These are phyloP conservation scores for Chlorops oryzae DNA, from an alignment of 1,140 invertebrate species.

Conservation along the genomic window DNA sequence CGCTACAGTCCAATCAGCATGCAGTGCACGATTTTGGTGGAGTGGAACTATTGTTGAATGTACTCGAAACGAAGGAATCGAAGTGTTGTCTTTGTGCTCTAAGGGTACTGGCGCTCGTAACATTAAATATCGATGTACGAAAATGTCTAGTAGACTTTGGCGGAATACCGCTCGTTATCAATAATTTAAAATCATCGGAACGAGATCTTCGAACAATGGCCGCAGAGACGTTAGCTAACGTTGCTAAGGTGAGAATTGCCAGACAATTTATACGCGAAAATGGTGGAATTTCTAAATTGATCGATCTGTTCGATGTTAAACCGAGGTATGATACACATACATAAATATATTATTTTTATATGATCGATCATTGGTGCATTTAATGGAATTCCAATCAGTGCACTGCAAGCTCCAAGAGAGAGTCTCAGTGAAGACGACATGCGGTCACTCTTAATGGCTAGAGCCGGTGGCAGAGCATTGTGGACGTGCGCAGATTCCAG, in stretches of 20 bases:
- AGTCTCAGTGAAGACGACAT: conserved; percentile 56
- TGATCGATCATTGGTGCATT: too few species aligned
- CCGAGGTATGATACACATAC: too few species aligned
- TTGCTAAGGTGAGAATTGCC: conserved; percentile 74
- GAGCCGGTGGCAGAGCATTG: conserved; percentile 72
- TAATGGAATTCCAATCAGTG: not conserved
- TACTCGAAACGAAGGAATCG: conserved; percentile 76
- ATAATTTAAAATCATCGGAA: conserved; percentile 65
- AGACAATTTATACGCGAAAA: conserved; percentile 72
- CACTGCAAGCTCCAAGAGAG: conserved; percentile 50
- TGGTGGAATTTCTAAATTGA: conserved; percentile 69
- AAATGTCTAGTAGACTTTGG: conserved; percentile 73
- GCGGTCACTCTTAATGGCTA: conserved; percentile 64
- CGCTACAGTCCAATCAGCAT: conserved; percentile 64
- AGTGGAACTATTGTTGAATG: conserved; percentile 82
- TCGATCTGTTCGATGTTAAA: conserved; percentile 58
- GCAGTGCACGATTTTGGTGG: conserved; percentile 73
- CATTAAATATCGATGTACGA: conserved; percentile 65
- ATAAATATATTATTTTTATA: too few species aligned
- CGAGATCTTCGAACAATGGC: conserved; percentile 74
- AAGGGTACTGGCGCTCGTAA: conserved; percentile 69
- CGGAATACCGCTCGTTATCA: conserved; percentile 62
- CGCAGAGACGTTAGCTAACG: conserved; percentile 79
- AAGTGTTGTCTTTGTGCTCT: conserved; percentile 79
- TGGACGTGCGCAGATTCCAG: conserved; percentile 75